Evolutionary conservation across 2,113 vertebrate genomes (phyloP).

Genomic region (Dinomys branickii): DNA sequence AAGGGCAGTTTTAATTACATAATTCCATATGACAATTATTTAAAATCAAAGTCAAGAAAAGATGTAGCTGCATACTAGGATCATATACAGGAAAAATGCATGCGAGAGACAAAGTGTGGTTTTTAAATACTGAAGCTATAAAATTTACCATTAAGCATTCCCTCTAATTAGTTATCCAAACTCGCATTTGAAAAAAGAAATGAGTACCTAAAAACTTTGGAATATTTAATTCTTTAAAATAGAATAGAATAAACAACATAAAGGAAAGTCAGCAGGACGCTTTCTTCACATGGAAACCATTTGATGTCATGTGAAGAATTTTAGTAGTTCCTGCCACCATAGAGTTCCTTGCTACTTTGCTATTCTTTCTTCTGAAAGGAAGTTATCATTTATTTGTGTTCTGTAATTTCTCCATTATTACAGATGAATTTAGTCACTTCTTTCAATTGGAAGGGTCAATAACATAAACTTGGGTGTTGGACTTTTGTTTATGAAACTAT

Average conservation of each 20-base stretch:
- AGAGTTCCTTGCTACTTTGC: not conserved
- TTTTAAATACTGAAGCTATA: slow-evolving; percentile 5
- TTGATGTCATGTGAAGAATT: slow-evolving; percentile 19
- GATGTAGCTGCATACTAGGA: not conserved
- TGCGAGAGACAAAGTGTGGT: not conserved
- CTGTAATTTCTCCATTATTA: not conserved
- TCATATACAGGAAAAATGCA: not conserved
- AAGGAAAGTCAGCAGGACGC: not conserved
- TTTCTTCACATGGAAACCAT: slow-evolving; percentile 70
- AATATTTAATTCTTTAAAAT: slow-evolving; percentile 19
- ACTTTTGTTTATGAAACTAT: not conserved
- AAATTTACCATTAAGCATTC: slow-evolving; percentile 9
- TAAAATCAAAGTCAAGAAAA: not conserved
- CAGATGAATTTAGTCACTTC: not conserved
- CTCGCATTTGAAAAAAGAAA: not conserved
- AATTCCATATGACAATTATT: not conserved
- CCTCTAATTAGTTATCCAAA: slow-evolving; percentile 2
- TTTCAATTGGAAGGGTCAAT: not conserved
- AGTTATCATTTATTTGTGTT: not conserved
- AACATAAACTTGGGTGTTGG: not conserved
- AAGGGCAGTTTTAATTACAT: not conserved
- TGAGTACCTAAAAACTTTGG: not conserved
- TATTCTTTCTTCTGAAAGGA: not conserved
- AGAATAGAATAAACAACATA: not conserved
- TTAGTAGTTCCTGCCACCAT: not conserved